Evolutionary conservation across 2,888 invertebrate genomes (phyloP), one percentile per base, ranked within the genome.

Genomic region (Nomada hirtipes): DNA sequence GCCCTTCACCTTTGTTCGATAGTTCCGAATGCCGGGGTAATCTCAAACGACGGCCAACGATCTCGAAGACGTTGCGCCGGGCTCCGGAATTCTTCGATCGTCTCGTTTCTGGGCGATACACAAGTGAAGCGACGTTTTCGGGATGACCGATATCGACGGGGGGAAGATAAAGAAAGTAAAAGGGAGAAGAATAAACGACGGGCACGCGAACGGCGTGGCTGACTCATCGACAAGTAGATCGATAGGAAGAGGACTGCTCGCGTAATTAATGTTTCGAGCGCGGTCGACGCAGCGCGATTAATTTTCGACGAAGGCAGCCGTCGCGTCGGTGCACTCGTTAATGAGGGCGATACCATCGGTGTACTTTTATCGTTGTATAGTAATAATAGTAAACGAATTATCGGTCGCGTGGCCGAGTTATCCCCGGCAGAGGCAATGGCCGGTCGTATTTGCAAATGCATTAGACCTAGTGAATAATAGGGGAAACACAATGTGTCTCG

Each of bases 341-440:
- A 79, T 77, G 84, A 74, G 68, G 15, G 64, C 80, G 76, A 78
- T 83, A 77, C 44, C 77, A 11, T 69, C 52, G 60, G 44, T 71
- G 52, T 65, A 87, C 79, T 87, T 87, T 87, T 83, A 75, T 86
- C 87, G 47, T 76, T 55, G 59, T 79, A 83, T 72, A 79, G 85
- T 13, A 15, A 15, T 47, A 82, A 87, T 87, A 84, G 82, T 67
- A 76, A 77, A 71, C 77, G 77, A 85, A 87, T 83, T 76, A 87
- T 84, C 82, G 61, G 55, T 50, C 36, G 57, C 42, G 44, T 70
- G 68, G 68, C 69, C 26, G 57, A 20, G 57, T 10, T 26, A 26
- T 26, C 23, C 57, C 26, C 10, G 47, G 57, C 74, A 61, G 72
- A 53, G 47, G 15, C 57, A 60, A 42, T 29, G 42, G 53, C 29